Evolutionary conservation across 2,113 vertebrate species (phyloP).

Genomic region (Lampris megalopsis): DNA sequence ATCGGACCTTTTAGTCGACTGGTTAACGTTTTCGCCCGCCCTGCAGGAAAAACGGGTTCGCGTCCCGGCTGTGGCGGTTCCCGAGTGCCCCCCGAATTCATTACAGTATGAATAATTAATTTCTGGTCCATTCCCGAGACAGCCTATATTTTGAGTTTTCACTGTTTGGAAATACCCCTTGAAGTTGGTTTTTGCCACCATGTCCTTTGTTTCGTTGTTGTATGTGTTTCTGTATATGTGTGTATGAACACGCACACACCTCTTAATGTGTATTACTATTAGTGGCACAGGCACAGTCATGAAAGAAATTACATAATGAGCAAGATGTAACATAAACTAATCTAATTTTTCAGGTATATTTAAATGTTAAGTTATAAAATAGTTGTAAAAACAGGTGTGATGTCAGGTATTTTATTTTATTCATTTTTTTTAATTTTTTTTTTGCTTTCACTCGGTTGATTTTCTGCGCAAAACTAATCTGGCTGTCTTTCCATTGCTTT

Average conservation of each 20-base stretch:
- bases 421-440: too few relatives aligned
- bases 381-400: background rate
- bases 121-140: background rate
- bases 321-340: background rate
- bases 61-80: too few relatives aligned
- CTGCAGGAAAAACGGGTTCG: too few relatives aligned
- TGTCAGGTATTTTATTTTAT: too few relatives aligned
- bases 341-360: background rate
- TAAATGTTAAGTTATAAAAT: background rate
- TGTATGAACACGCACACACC: background rate
- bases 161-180: conserved; percentile 37
- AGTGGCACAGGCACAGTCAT: background rate
- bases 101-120: too few relatives aligned
- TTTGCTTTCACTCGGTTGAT: background rate
- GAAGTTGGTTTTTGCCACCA: background rate
- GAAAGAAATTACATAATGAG: too few relatives aligned
- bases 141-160: background rate
- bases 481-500: background rate
- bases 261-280: background rate
- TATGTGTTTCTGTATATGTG: conserved; percentile 5
- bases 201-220: conserved; percentile 22
- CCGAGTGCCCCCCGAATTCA: too few relatives aligned
- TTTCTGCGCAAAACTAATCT: background rate
- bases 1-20: too few relatives aligned
- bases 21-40: too few relatives aligned